Base-by-base conservation (phyloP, 37 sponge, comb jelly and placozoan genomes). In the Axinella damicornis region DNA sequence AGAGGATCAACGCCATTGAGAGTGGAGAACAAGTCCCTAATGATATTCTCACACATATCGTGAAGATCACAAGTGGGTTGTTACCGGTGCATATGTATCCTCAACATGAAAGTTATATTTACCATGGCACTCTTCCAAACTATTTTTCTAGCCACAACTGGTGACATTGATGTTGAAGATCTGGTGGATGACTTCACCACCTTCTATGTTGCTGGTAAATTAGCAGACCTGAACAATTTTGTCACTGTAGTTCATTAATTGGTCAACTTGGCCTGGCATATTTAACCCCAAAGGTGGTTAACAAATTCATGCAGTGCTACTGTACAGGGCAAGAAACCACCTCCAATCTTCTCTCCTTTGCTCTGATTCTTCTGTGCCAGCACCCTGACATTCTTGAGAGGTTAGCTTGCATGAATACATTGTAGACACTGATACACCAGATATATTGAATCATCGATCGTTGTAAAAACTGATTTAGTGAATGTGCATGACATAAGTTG, bases 171-270 rank as follows among this genome's bases (percentile, higher is more conserved):
- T n/a, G 30, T 76, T 60, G 77, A 76, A 22, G 40, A 20, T 2
- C 20, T 76, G 62, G 77, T 57, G 30, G 77, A 76, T 76, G 77
- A 76, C 62, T 76, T 76, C 27, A 58, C 37, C 13, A 76, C 77
- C 1, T 76, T 59, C 63, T 76, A 76, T 36, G 56, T 60, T 76
- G 77, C 77, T 32, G 77, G 77, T 76, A 58, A 22, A 33, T 76
- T 28, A 28, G 24, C n/a, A 22, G 4, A n/a, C 69, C 31, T 22
- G 22, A 35, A 35, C 36, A 69, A 65, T 65, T 22, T 31, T 66
- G 27, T 1, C 2, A 33, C 33, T 66, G 67, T 66, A 33, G 17
- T 18, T 27, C 13, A 62, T 13, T 62, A 46, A 12, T 46, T n/a
- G n/a, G n/a, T n/a, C n/a, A n/a, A n/a, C n/a, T n/a, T n/a, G n/a